Conservation (phyloP, 2,113 vertebrate genomes). For the Furnarius figulus region DNA sequence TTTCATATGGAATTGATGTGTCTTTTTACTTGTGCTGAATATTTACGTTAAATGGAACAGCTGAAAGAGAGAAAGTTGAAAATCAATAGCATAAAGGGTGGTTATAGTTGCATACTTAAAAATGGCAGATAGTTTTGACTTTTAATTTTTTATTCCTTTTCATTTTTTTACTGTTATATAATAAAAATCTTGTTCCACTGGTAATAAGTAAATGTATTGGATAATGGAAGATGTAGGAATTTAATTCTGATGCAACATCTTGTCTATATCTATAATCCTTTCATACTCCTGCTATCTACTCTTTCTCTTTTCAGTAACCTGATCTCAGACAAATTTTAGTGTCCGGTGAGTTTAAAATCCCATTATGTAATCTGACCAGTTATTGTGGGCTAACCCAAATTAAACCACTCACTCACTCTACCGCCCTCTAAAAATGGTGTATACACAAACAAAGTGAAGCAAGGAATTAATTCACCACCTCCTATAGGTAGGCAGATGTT, state of each 20-base stretch:
- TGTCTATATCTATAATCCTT: not conserved
- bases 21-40: not conserved
- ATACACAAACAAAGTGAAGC: not conserved
- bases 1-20: not conserved
- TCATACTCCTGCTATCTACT: not conserved
- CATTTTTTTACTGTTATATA: not conserved
- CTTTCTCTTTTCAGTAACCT: not conserved
- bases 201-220: not conserved
- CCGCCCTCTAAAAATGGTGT: not conserved
- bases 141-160: not conserved
- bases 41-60: not conserved
- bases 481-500: not conserved
- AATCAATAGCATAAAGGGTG: not conserved
- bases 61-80: not conserved
- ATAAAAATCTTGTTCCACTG: not conserved
- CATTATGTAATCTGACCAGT: not conserved
- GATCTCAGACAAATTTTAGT: not conserved
- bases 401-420: accelerated
- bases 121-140: not conserved
- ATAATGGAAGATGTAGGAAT: accelerated
- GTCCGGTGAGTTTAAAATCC: not conserved
- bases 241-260: not conserved
- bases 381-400: not conserved
- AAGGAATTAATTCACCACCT: not conserved
- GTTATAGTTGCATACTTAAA: not conserved